Percentiles rank a stretch among this genome's conserved stretches.
Conservation (phyloP, 64 coral and sea anemone species). For the Actinia tenebrosa region DNA sequence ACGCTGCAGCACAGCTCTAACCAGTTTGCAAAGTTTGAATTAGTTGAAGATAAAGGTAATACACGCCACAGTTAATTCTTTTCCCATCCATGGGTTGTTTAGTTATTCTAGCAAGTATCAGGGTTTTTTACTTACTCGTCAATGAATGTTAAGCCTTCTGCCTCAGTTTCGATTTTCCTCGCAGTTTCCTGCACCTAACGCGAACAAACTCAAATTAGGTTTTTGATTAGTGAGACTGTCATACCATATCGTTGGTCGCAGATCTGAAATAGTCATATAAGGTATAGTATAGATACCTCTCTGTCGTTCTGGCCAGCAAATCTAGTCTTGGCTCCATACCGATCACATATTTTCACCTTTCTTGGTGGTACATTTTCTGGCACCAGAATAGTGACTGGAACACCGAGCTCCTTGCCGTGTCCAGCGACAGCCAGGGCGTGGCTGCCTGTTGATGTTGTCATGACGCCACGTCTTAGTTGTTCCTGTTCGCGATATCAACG, state of each 20-base stretch:
- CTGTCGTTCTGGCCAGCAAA: not conserved
- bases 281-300: constrained; percentile 17
- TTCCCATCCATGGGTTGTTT: too few relatives aligned
- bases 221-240: not conserved
- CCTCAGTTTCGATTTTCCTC: constrained; percentile 10
- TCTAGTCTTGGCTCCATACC: constrained; percentile 12
- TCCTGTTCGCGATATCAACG: constrained; percentile 28
- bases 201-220: not conserved
- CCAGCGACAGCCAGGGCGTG: constrained; percentile 48
- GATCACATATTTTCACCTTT: constrained; percentile 40
- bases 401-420: constrained; percentile 27
- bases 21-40: too few relatives aligned
- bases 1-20: too few relatives aligned
- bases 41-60: too few relatives aligned
- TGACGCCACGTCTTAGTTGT: constrained; percentile 31
- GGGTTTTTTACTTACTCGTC: constrained; percentile 21
- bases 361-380: constrained; percentile 57
- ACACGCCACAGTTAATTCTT: too few relatives aligned
- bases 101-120: too few relatives aligned
- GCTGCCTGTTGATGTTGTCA: constrained; percentile 53
- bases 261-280: too few relatives aligned
- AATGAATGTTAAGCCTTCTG: constrained; percentile 12
- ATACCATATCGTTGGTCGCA: too few relatives aligned
- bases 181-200: constrained; percentile 9
- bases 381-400: constrained; percentile 62